Conservation (phyloP, 1,140 invertebrate genomes). For the Aphis craccivora region DNA sequence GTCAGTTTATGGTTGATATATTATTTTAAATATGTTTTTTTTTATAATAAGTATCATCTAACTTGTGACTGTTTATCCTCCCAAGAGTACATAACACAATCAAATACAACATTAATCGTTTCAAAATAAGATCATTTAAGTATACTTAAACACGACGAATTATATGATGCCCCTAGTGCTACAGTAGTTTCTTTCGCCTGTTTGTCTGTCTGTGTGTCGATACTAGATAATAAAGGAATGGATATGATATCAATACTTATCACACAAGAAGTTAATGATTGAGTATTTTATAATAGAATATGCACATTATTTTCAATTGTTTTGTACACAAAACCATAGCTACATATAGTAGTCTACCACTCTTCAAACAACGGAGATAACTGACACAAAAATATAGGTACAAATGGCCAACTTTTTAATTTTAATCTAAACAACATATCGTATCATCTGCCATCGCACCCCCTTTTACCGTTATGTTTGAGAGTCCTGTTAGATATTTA, state of each 20-base stretch:
- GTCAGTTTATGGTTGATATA: background rate
- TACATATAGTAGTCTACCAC: background rate
- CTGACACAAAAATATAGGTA: background rate
- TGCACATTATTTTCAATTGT: background rate
- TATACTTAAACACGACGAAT: no score
- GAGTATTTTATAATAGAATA: background rate
- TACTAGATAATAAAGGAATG: background rate
- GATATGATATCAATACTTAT: background rate
- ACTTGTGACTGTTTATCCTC: no score
- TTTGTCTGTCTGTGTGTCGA: no score
- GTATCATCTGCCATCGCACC: background rate
- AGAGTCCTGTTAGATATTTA: background rate
- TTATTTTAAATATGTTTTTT: no score
- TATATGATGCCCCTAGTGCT: no score
- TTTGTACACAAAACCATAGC: background rate
- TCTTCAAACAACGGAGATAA: background rate
- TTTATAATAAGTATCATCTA: no score
- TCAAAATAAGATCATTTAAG: no score
- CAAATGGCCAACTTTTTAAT: background rate
- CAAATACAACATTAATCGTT: no score
- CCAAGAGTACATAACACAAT: no score
- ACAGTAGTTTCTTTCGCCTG: no score
- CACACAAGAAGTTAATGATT: background rate
- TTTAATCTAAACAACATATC: background rate
- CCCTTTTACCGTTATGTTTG: accelerated